Evolutionary conservation across 2,888 invertebrate genomes (phyloP), one percentile per base, ranked within the genome.

Genomic region (Cantharis flavilabris): DNA sequence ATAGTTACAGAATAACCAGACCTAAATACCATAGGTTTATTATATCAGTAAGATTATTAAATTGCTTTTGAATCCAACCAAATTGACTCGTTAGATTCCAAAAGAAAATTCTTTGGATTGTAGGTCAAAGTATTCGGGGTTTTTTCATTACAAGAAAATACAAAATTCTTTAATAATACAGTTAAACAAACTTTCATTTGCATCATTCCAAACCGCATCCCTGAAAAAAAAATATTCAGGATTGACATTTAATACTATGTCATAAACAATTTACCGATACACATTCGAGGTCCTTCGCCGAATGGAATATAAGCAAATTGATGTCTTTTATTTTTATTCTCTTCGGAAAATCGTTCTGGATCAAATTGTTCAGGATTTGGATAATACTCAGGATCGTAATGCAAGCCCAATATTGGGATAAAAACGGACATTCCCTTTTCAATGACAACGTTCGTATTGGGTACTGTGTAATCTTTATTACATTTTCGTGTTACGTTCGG

Each of bases 281-380:
- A 86, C 64, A 80, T 83, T 20, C 85, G 78, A 1, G 85, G 85
- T 4, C 86, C 86, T 62, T 84, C 84, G 20, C 86, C 86, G 69
- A 85, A 86, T 0, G 85, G 85, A 64, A 86, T 71, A 72, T 82
- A 85, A 3, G 75, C 62, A 26, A 75, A 79, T 1, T 23, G 63
- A 5, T 23, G 33, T 10, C 23, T 33, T 14, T 5, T n/a, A 1
- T 65, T 26, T 23, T 69, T 72, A 14, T 72, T 76, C 3, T 72
- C 73, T n/a, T 73, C 72, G 9, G 72, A 70, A 63, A 80, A 80
- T 69, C 80, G 62, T 30, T 80, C 80, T 4, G 80, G 80, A 70
- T 79, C 72, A 28, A 79, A 80, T 10, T 18, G 62, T 9, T 80
- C 74, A 2, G 78, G 80, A 49, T 49, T 49, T 49, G 33, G 13